phyloP scores from a whole-genome alignment of 2,888 invertebrate genomes.

The Erynnis tages region DNA sequence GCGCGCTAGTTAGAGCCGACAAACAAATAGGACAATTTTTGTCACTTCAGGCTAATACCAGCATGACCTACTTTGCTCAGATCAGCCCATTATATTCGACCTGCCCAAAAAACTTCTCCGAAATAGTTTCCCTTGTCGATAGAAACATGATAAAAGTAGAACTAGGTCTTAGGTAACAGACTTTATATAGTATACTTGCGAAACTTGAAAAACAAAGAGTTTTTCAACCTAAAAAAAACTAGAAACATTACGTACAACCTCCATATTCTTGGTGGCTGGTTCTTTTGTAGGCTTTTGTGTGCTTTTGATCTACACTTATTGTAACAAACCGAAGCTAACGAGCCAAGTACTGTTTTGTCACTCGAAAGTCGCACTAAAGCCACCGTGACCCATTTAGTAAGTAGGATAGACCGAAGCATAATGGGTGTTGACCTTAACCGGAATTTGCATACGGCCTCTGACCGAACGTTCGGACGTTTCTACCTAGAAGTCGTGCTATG shows the following conservation, averaged over 20 bases:
- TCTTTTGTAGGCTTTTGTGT: background rate
- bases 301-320: constrained; percentile 18
- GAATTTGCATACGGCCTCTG: constrained; percentile 25
- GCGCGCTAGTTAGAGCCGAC: no score
- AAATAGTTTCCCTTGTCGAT: no score
- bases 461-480: background rate
- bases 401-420: constrained; percentile 26
- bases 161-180: no score
- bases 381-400: constrained; percentile 26
- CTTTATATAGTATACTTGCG: no score
- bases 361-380: constrained; percentile 16
- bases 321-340: constrained; percentile 21
- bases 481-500: no score
- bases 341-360: constrained; percentile 24
- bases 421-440: constrained; percentile 27
- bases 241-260: background rate
- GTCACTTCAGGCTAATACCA: background rate
- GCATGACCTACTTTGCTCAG: background rate
- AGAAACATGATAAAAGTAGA: no score
- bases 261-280: background rate
- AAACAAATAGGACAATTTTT: constrained; percentile 12
- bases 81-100: no score
- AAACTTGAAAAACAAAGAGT: constrained; percentile 6
- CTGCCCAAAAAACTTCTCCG: no score
- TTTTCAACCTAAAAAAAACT: background rate